Base-by-base conservation (phyloP, 2,888 invertebrate genomes). In the Cecidostiba fungosa region DNA sequence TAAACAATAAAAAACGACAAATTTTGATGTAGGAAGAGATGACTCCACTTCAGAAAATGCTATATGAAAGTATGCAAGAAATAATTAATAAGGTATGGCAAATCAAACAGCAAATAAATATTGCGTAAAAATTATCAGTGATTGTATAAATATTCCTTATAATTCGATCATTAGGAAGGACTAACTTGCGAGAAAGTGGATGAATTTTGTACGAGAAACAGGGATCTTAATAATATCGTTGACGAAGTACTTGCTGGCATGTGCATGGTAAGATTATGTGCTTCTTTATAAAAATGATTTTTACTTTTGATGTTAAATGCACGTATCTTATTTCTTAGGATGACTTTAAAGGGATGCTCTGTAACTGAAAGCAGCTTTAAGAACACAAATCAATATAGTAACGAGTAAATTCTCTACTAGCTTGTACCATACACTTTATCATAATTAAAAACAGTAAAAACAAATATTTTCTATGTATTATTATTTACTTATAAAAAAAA, bases 171-270 rank as follows among this genome's bases (percentile, higher is more conserved):
- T 39, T 29, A 81, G 81, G 29, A 74, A 62, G 16, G 39, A 29
- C 12, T 81, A 1, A 81, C 81, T 62, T 81, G 81, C n/a, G 29
- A 74, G 12, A 81, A 81, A 74, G 8, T 73, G 4, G 16, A 62
- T 0, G 26, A 16, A 19, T 73, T 59, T 19, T 81, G 81, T 29
- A 29, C 39, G 14, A 59, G 19, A 62, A n/a, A 10, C 62, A 62
- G 8, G 23, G 1, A 62, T 23, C 8, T 3, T 2, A 10, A 62
- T 62, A 8, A n/a, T n/a, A n/a, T n/a, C n/a, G n/a, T n/a, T n/a
- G n/a, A n/a, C n/a, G n/a, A n/a, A n/a, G n/a, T n/a, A n/a, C n/a
- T n/a, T n/a, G n/a, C n/a, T n/a, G n/a, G n/a, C n/a, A n/a, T n/a
- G n/a, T n/a, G n/a, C n/a, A n/a, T n/a, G n/a, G 62, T 62, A 62